Evolutionary conservation across 2,113 vertebrate genomes (phyloP), one percentile per base, ranked within the genome.

Genomic region (Charadrius vociferus): DNA sequence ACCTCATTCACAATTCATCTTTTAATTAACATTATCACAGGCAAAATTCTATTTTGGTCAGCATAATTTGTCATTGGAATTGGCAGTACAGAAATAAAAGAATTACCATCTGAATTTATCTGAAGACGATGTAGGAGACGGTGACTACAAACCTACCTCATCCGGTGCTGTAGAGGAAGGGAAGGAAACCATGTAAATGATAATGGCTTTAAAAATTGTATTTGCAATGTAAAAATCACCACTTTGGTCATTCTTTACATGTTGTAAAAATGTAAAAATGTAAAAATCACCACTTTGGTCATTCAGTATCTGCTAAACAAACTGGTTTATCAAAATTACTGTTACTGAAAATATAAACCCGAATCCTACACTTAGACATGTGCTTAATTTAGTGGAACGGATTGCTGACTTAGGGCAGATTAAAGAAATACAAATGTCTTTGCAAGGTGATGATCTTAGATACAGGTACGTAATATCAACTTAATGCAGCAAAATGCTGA

Each of bases 1-100:
- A 95, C 94, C 93, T 97, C 96, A 97, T 97, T 96, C 94, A 97
- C 91, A 97, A 96, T 97, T 97, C 91, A 97, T 97, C 93, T 95
- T 96, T 97, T 97, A 97, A 97, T 97, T 97, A 96, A 97, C 83
- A 93, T 94, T 95, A 97, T 97, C 95, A 93, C 83, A 81, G 94
- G 86, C 71, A 95, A 95, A 95, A 94, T 94, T 96, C 96, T 97
- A 97, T 96, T 95, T 93, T 91, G 94, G 94, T 95, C 93, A 97
- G 94, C 77, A 45, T 92, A 91, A 96, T 97, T 89, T 96, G 58
- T 97, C 94, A 93, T 20, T 96, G 73, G 52, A 95, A 94, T 92
- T 81, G 83, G 75, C 96, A 96, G 72, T 53, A 93, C 91, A 93
- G 96, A 93, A 95, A 95, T 95, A 92, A 97, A 96, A 96, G 85